These are phyloP conservation scores for Ferdinandea cuprea DNA, from an alignment of 2,888 invertebrate genomes.

Conservation along the genomic window DNA sequence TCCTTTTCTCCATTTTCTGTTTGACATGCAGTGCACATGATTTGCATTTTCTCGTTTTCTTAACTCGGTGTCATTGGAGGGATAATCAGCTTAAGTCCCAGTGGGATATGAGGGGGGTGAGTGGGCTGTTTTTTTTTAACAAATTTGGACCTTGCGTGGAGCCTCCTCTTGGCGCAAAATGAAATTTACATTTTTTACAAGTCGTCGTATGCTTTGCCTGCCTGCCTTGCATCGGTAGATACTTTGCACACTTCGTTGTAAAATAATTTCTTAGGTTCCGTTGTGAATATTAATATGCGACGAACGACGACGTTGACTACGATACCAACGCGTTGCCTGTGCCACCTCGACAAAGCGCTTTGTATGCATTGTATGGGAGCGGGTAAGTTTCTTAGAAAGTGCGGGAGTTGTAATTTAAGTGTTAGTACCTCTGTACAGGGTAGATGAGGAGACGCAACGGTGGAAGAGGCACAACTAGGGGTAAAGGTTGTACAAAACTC, in stretches of 20 bases:
- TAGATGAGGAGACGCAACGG: constrained; percentile 6
- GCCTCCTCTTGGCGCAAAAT: constrained; percentile 48
- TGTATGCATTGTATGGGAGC: constrained; percentile 50
- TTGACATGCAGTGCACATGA: constrained; percentile 74
- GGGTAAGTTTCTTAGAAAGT: constrained; percentile 56
- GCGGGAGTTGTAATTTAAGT: constrained; percentile 68
- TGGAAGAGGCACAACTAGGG: not conserved
- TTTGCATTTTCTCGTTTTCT: constrained; percentile 73
- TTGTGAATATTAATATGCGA: constrained; percentile 72
- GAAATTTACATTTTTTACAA: constrained; percentile 70
- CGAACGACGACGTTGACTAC: constrained; percentile 25
- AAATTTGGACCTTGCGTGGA: constrained; percentile 67
- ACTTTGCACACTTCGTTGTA: constrained; percentile 68
- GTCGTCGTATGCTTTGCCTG: constrained; percentile 48
- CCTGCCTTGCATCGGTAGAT: constrained; percentile 56
- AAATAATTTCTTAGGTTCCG: constrained; percentile 72
- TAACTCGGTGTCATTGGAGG: constrained; percentile 65
- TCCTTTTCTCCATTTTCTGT: constrained; percentile 54
- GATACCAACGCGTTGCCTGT: not conserved
- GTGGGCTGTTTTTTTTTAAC: constrained; percentile 37
- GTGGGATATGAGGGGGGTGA: no score
- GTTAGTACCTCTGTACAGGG: constrained; percentile 57
- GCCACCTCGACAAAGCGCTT: constrained; percentile 33
- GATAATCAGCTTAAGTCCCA: constrained; percentile 67
- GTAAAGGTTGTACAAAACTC: constrained; percentile 62